Evolutionary conservation across 2,797 vertebrate species (phyloP).

Genomic region (Monodelphis domestica): DNA sequence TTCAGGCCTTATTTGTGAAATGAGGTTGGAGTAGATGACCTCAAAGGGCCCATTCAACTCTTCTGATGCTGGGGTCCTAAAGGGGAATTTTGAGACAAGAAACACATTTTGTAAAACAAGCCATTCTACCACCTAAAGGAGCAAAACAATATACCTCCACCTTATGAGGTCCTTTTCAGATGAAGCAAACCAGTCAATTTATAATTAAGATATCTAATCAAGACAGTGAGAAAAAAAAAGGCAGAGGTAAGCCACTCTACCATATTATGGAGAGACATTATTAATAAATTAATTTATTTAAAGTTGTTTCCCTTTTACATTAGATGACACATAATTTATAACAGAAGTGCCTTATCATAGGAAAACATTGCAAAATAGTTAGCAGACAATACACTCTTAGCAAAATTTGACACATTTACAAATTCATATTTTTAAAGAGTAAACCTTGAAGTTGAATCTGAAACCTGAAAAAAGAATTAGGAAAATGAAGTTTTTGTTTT

Average conservation of each 20-base stretch:
- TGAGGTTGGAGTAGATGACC: too few relatives aligned
- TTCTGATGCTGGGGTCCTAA: background rate
- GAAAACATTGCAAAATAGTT: background rate
- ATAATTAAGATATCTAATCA: background rate
- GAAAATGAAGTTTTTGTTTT: too few relatives aligned
- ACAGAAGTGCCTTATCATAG: background rate
- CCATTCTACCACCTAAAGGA: background rate
- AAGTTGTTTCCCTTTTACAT: background rate
- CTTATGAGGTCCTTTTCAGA: background rate
- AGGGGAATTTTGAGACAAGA: background rate
- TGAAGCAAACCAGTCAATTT: background rate
- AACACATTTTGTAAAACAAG: background rate
- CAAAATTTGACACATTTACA: background rate
- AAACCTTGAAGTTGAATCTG: background rate
- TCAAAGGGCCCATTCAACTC: background rate
- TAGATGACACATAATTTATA: background rate
- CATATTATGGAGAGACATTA: background rate
- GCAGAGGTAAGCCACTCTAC: background rate
- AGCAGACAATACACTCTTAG: background rate
- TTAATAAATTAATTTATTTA: constrained; percentile 8
- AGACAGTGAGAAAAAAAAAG: background rate
- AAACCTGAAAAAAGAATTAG: background rate
- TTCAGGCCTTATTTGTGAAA: background rate
- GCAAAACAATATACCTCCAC: background rate
- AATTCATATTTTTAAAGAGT: background rate